Percentiles rank a stretch among this genome's conserved stretches.
Conservation (phyloP, 2,888 invertebrate genomes). For the Athrips mouffetella region DNA sequence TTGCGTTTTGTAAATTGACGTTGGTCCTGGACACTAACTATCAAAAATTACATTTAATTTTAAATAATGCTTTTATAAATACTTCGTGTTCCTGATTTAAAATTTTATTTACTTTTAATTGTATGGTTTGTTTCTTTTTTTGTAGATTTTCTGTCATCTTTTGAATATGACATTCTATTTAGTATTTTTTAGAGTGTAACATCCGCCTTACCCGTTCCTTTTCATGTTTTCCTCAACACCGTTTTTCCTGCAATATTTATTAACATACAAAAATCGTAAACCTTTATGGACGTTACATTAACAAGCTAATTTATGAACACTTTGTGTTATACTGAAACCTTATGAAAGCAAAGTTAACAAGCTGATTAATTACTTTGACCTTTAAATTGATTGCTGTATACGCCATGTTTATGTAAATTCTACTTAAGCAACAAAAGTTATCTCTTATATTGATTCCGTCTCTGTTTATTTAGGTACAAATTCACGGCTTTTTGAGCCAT, state of each 20-base stretch:
- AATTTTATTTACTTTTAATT: too few species aligned
- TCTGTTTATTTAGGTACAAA: too few species aligned
- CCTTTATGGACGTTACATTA: background rate
- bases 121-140: too few species aligned
- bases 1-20: too few species aligned
- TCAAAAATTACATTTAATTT: too few species aligned
- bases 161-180: too few species aligned
- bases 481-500: too few species aligned
- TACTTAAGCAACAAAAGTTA: slow-evolving; percentile 2
- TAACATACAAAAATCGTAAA: slow-evolving; percentile 22
- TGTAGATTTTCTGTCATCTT: too few species aligned
- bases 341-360: slow-evolving; percentile 24
- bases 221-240: slow-evolving; percentile 7
- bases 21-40: too few species aligned
- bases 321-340: slow-evolving; percentile 8
- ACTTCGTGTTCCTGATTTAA: too few species aligned
- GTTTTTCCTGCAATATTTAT: slow-evolving; percentile 21
- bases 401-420: slow-evolving; percentile 11
- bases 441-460: background rate
- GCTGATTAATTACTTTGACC: slow-evolving; percentile 28
- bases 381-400: slow-evolving; percentile 25
- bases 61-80: too few species aligned
- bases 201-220: background rate
- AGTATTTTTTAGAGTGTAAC: too few species aligned
- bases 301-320: slow-evolving; percentile 23